Percentiles rank a stretch among this genome's conserved stretches.
Evolutionary conservation across 2,888 invertebrate genomes (phyloP).

Genomic region (Mesoligia furuncula): DNA sequence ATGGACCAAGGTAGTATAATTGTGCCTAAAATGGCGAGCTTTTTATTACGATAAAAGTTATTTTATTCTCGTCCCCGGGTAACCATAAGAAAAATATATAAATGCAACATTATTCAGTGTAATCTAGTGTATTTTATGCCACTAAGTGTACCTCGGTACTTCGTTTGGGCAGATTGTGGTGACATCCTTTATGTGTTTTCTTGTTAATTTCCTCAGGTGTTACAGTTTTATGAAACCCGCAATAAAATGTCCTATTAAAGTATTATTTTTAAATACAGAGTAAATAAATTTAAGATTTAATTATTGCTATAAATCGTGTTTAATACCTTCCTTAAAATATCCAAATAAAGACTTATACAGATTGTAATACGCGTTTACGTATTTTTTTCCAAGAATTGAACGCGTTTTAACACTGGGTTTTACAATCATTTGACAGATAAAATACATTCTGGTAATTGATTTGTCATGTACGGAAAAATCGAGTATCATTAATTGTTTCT

Average conservation of each 20-base stretch:
- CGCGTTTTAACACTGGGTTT: conserved; percentile 27
- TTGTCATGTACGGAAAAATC: conserved; percentile 34
- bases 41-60: too few species aligned
- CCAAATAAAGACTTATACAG: conserved; percentile 29
- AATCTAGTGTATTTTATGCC: too few species aligned
- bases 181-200: conserved; percentile 45
- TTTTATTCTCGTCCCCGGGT: too few species aligned
- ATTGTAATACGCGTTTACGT: conserved; percentile 28
- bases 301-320: conserved; percentile 53
- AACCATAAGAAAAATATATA: too few species aligned
- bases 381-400: conserved; percentile 36
- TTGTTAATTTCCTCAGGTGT: conserved; percentile 48
- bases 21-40: too few species aligned
- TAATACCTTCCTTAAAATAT: conserved; percentile 58
- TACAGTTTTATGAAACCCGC: conserved; percentile 54
- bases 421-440: conserved; percentile 3
- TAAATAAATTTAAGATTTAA: conserved; percentile 44
- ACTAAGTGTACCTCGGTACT: too few species aligned
- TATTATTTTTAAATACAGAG: conserved; percentile 28
- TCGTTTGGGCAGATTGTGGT: too few species aligned
- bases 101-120: too few species aligned
- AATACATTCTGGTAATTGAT: conserved; percentile 20
- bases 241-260: conserved; percentile 46
- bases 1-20: too few species aligned
- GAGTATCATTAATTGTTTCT: neutral